Evolutionary conservation across 2,797 vertebrate genomes (phyloP).

Genomic region (Leptoclinus maculatus): DNA sequence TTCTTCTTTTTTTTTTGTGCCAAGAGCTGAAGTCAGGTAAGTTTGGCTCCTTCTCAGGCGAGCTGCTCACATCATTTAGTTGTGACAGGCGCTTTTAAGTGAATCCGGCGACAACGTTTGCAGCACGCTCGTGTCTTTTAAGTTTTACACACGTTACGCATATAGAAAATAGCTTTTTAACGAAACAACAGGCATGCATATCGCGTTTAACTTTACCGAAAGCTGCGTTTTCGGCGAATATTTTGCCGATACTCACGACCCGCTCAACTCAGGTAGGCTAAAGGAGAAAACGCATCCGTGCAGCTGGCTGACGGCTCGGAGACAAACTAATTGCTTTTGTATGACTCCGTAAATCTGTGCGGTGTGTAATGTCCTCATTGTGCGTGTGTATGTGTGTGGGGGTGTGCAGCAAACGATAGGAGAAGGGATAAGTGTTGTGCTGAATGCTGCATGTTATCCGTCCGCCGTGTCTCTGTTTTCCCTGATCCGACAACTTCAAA

Average conservation of each 20-base stretch:
- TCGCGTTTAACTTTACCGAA: slow-evolving; percentile 58
- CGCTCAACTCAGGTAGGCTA: slow-evolving; percentile 67
- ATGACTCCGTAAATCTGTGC: slow-evolving; percentile 77
- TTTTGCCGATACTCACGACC: slow-evolving; percentile 69
- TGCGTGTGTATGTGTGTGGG: slow-evolving; percentile 50
- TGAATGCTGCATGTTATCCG: slow-evolving; percentile 72
- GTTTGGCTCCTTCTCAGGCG: slow-evolving; percentile 90
- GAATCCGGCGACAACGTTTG: slow-evolving; percentile 72
- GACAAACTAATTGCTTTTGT: slow-evolving; percentile 83
- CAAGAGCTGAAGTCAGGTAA: slow-evolving; percentile 98
- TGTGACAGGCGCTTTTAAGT: slow-evolving; percentile 86
- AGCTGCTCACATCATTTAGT: slow-evolving; percentile 85
- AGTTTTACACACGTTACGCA: slow-evolving; percentile 76
- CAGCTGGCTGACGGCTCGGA: slow-evolving; percentile 69
- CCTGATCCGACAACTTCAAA: slow-evolving; percentile 76
- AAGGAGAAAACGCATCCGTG: slow-evolving; percentile 69
- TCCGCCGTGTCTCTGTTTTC: slow-evolving; percentile 55
- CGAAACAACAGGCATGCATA: slow-evolving; percentile 32
- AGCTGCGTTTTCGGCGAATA: slow-evolving; percentile 59
- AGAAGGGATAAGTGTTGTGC: slow-evolving; percentile 55
- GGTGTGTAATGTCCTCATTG: slow-evolving; percentile 75
- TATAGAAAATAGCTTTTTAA: slow-evolving; percentile 49
- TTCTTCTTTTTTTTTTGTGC: slow-evolving; percentile 73
- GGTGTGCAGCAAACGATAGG: slow-evolving; percentile 57
- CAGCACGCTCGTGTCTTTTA: slow-evolving; percentile 68